These are phyloP conservation scores for Drosophila ambigua DNA, from an alignment of 1,140 invertebrate genomes.

Conservation along the genomic window DNA sequence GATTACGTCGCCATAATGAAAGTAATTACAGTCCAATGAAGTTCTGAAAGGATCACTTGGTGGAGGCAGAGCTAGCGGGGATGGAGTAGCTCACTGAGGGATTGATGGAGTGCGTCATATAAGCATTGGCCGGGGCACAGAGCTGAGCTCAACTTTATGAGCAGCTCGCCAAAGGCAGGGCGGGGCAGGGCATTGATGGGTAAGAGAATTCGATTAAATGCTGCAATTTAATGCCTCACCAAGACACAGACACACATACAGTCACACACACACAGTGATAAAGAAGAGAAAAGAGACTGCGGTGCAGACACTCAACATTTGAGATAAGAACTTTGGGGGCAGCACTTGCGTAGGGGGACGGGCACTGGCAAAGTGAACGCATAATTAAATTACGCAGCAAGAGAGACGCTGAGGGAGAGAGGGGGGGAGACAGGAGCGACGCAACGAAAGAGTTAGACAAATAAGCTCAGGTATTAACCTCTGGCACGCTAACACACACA, in stretches of 20 bases:
- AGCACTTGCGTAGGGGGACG: background rate
- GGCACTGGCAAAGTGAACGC: constrained; percentile 76
- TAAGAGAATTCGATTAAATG: constrained; percentile 72
- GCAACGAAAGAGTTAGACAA: constrained; percentile 83
- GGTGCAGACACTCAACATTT: constrained; percentile 63
- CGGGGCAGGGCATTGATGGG: too few relatives aligned
- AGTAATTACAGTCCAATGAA: too few relatives aligned
- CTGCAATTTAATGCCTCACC: constrained; percentile 69
- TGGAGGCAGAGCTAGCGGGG: too few relatives aligned
- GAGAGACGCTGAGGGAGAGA: background rate
- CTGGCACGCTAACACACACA: constrained; percentile 67
- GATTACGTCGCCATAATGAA: too few relatives aligned
- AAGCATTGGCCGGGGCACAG: too few relatives aligned
- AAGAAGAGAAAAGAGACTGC: constrained; percentile 16
- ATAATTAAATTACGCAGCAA: constrained; percentile 83
- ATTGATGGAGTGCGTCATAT: constrained; percentile 15
- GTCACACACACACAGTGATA: constrained; percentile 2
- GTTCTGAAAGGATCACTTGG: too few relatives aligned
- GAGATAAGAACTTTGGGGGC: constrained; percentile 64
- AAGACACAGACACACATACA: constrained; percentile 2
- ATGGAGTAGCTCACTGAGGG: background rate
- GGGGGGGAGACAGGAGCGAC: constrained; percentile 9
- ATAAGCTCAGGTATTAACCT: constrained; percentile 84
- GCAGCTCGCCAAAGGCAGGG: constrained; percentile 5
- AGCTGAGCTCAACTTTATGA: constrained; percentile 28